phyloP scores from a whole-genome alignment of 2,888 invertebrate species.

The Rotaria socialis region DNA sequence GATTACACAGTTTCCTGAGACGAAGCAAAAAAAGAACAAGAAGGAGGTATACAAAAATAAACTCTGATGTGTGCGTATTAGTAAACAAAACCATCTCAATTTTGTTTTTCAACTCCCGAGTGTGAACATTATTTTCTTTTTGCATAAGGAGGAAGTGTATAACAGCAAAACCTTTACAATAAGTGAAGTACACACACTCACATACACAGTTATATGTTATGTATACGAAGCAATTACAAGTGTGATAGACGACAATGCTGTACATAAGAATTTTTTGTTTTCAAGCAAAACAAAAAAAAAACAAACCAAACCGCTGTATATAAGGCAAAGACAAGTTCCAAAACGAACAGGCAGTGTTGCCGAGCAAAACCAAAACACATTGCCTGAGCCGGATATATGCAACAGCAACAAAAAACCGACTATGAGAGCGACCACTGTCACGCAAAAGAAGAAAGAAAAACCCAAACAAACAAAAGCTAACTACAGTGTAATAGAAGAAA shows the following conservation, averaged over 20 bases:
- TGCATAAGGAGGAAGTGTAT: neutral
- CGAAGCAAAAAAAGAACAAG: neutral
- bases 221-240: slow-evolving; percentile 16
- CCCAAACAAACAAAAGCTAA: neutral
- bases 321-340: slow-evolving; percentile 1
- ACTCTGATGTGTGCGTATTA: neutral
- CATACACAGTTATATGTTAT: slow-evolving; percentile 26
- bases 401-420: neutral
- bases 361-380: neutral
- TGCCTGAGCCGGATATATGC: neutral
- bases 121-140: neutral
- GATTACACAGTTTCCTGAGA: neutral
- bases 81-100: neutral
- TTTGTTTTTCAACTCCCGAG: neutral
- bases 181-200: neutral
- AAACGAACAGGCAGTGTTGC: neutral
- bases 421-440: slow-evolving; percentile 26
- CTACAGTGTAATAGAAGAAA: neutral
- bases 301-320: slow-evolving; percentile 1
- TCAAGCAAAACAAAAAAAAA: neutral
- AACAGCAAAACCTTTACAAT: slow-evolving; percentile 8
- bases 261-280: slow-evolving; percentile 4
- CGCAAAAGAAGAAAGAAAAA: neutral
- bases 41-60: neutral
- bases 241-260: neutral